phyloP scores from a whole-genome alignment of 2,888 invertebrate species.

The Tanypteryx hageni region DNA sequence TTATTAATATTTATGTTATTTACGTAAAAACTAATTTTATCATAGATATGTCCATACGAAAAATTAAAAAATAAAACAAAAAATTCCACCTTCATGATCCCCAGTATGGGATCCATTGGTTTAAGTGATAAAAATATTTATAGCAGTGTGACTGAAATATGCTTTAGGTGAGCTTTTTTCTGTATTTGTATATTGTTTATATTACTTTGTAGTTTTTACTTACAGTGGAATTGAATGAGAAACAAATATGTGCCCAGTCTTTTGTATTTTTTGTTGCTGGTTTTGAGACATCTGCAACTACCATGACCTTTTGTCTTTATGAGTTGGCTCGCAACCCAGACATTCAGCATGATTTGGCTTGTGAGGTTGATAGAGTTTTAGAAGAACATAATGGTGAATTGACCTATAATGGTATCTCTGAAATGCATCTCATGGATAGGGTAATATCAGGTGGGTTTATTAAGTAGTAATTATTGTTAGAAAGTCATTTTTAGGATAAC shows the following conservation, averaged over 20 bases:
- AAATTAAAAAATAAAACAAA: too few relatives aligned
- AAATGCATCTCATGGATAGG: conserved; percentile 78
- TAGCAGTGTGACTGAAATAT: conserved; percentile 71
- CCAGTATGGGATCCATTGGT: conserved; percentile 71
- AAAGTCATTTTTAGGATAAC: too few relatives aligned
- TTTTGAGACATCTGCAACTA: conserved; percentile 78
- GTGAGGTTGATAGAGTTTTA: conserved; percentile 76
- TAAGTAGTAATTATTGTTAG: neutral
- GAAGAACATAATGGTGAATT: conserved; percentile 74
- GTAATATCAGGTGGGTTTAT: conserved; percentile 75
- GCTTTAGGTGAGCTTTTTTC: conserved; percentile 67
- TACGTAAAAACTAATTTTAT: conserved; percentile 70
- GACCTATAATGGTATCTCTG: conserved; percentile 76
- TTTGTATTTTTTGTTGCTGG: conserved; percentile 78
- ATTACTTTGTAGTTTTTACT: conserved; percentile 66
- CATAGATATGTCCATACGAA: too few relatives aligned
- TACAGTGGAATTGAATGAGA: conserved; percentile 74
- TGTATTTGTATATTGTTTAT: conserved; percentile 66
- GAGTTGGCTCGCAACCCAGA: conserved; percentile 77
- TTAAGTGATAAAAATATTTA: conserved; percentile 70
- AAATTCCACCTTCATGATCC: too few relatives aligned
- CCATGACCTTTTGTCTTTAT: conserved; percentile 78
- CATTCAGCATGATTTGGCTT: conserved; percentile 76
- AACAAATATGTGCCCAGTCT: conserved; percentile 72
- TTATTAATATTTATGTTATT: too few relatives aligned